Percentiles rank a stretch among this genome's conserved stretches.
phyloP scores from a whole-genome alignment of 2,888 invertebrate genomes.

The Ernsta delagoae region DNA sequence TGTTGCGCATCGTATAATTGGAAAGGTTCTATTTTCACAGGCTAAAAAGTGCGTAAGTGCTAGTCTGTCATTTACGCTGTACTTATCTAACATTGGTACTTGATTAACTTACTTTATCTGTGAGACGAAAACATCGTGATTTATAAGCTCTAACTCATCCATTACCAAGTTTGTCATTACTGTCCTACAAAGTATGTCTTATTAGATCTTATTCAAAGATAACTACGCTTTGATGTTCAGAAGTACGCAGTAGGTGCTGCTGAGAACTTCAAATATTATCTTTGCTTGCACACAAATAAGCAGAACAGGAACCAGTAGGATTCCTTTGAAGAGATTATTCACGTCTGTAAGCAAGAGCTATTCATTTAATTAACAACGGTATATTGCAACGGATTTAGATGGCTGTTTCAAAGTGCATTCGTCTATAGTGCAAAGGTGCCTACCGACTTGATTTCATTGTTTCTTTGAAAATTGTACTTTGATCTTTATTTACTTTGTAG shows the following conservation, averaged over 20 bases:
- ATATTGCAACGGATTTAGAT: neutral
- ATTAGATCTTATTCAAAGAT: constrained; percentile 23
- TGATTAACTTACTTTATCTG: no score
- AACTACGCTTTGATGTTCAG: constrained; percentile 20
- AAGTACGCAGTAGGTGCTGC: neutral
- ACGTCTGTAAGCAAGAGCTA: constrained; percentile 10
- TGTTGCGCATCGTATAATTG: no score
- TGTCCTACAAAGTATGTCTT: neutral
- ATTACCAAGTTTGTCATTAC: neutral
- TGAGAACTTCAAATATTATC: constrained; percentile 26
- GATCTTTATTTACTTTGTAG: neutral
- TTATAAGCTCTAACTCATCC: neutral
- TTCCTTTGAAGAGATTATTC: constrained; percentile 34
- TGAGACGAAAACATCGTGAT: no score
- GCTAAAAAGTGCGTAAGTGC: no score
- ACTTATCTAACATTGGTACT: no score
- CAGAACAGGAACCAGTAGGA: constrained; percentile 17
- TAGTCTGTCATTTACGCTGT: no score
- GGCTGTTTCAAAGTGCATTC: neutral
- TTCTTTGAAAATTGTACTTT: neutral
- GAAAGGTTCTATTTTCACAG: no score
- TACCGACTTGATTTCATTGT: neutral
- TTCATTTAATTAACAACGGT: constrained; percentile 18
- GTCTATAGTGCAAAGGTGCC: neutral
- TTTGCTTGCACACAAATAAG: constrained; percentile 23